Percentiles rank a stretch among this genome's conserved stretches.
Conservation (phyloP, 1,140 invertebrate species). For the Stegodyphus dumicola region DNA sequence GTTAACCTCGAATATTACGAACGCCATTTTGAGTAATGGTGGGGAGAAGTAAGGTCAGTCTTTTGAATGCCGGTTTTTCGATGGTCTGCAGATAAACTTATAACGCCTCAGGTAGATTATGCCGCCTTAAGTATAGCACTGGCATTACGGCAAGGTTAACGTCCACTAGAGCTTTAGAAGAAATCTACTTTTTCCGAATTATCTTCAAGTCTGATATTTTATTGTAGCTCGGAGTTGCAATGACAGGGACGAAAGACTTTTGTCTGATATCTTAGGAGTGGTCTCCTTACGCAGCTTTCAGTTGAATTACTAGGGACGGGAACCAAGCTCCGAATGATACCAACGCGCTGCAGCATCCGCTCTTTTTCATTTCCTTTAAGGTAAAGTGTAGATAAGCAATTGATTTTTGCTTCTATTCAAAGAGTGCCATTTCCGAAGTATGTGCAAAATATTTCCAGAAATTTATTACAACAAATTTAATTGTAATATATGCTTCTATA, state of each 20-base stretch:
- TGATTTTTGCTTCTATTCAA: no score
- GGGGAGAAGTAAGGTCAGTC: slow-evolving; percentile 35
- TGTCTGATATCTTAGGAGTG: neutral
- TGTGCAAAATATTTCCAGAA: no score
- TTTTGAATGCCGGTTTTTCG: slow-evolving; percentile 40
- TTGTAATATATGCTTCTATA: no score
- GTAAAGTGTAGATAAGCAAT: no score
- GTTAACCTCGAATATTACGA: slow-evolving; percentile 43
- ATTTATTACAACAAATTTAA: no score
- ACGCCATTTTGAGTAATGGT: slow-evolving; percentile 35
- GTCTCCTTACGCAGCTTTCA: neutral
- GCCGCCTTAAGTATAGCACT: slow-evolving; percentile 10
- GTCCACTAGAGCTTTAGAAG: slow-evolving; percentile 23
- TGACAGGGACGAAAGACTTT: neutral
- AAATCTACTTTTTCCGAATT: slow-evolving; percentile 22
- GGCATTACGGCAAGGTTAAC: slow-evolving; percentile 42
- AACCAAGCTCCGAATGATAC: no score
- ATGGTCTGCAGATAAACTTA: slow-evolving; percentile 3
- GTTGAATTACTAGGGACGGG: no score
- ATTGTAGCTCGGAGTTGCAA: neutral
- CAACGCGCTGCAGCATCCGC: no score
- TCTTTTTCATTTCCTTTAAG: no score
- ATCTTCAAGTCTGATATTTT: slow-evolving; percentile 9
- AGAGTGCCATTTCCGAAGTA: no score
- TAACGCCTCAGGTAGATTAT: neutral